Evolutionary conservation across 2,888 invertebrate genomes (phyloP).

Genomic region (Agrochola lota): DNA sequence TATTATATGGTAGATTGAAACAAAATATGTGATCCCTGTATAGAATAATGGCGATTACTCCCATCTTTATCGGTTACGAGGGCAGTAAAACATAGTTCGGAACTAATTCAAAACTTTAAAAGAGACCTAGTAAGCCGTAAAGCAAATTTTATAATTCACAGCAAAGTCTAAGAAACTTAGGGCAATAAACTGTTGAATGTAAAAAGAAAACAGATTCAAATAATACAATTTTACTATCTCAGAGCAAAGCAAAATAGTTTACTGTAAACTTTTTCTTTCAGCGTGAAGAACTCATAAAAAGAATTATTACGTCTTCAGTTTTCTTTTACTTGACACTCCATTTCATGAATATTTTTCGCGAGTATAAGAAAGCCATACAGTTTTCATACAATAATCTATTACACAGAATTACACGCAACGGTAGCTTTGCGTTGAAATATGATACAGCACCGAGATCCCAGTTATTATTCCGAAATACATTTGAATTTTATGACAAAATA

Average conservation of each 20-base stretch:
- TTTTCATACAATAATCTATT: conserved; percentile 44
- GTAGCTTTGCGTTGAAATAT: conserved; percentile 39
- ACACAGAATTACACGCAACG: conserved; percentile 35
- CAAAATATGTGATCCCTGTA: background rate
- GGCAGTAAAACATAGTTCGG: conserved; percentile 13
- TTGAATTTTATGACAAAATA: conserved; percentile 45
- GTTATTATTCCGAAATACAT: conserved; percentile 44
- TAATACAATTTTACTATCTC: conserved; percentile 36
- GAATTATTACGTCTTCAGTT: conserved; percentile 44
- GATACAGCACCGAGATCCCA: conserved; percentile 25
- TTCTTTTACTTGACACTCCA: conserved; percentile 50
- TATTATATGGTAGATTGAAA: background rate
- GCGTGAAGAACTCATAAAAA: conserved; percentile 52
- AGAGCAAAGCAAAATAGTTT: conserved; percentile 47
- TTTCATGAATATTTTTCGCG: conserved; percentile 48
- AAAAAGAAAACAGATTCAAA: conserved; percentile 45
- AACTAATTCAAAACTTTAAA: conserved; percentile 25
- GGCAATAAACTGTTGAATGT: conserved; percentile 53
- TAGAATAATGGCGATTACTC: background rate
- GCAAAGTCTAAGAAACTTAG: conserved; percentile 36
- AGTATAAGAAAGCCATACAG: conserved; percentile 25
- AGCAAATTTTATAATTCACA: conserved; percentile 44
- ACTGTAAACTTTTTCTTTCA: conserved; percentile 53
- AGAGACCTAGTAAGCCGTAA: conserved; percentile 15
- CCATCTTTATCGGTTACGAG: background rate